These are phyloP conservation scores for Copidosoma aretas DNA, from an alignment of 2,888 invertebrate species.

Conservation along the genomic window DNA sequence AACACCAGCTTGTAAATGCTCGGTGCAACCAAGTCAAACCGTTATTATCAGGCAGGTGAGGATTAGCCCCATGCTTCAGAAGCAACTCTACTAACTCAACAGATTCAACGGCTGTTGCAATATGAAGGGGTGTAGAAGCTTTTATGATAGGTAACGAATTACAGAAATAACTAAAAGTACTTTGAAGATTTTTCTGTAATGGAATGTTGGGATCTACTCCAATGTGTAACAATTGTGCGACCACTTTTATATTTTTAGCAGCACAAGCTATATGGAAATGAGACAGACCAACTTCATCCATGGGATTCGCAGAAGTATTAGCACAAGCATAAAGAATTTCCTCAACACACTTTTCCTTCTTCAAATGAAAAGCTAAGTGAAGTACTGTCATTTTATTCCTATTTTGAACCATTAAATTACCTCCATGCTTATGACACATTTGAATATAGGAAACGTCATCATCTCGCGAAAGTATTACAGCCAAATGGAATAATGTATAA, in stretches of 20 bases:
- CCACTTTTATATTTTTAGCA: too few species aligned
- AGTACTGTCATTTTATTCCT: background rate
- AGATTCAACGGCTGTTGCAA: background rate
- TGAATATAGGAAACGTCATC: background rate
- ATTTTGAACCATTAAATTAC: background rate
- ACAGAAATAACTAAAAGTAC: too few species aligned
- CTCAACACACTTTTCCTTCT: background rate
- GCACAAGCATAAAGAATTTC: background rate
- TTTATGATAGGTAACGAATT: too few species aligned
- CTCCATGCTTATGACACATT: background rate
- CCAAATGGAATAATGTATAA: background rate
- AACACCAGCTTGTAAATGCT: background rate
- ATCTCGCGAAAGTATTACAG: background rate
- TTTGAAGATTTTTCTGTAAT: too few species aligned
- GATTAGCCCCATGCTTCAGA: background rate
- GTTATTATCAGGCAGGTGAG: background rate
- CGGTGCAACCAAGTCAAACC: background rate
- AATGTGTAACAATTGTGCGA: background rate
- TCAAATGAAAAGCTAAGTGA: background rate
- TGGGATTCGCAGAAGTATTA: background rate
- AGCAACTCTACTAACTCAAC: background rate
- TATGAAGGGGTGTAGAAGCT: background rate
- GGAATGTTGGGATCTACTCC: background rate
- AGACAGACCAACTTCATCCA: background rate
- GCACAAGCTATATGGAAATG: conserved; percentile 3